Evolutionary conservation across 2,888 invertebrate species (phyloP), one percentile per base, ranked within the genome.

Genomic region (Punctoribates punctum): DNA sequence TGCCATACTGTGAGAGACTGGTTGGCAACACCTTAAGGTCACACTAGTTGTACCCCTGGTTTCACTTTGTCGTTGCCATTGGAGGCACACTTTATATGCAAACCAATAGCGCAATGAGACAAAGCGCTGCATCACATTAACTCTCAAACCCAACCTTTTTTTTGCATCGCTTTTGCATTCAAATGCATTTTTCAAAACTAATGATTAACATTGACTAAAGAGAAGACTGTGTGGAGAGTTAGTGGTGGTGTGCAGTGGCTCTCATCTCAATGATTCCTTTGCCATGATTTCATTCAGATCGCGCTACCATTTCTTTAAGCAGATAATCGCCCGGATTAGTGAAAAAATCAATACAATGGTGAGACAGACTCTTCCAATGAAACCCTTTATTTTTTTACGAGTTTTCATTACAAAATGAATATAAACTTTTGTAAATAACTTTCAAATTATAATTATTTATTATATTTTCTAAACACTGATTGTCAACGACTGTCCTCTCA

Each of bases 211-310:
- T 62, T 62, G 20, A 62, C 15, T 27, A 6, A 57, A 9, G 25
- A 20, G 11, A 25, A 15, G 20, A 29, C 15, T 27, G 2, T 8
- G 25, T 25, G 9, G 25, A 29, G 23, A 72, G 72, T 72, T 72
- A 72, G 75, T 65, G 75, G 46, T 75, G 75, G 75, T 75, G 27
- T 27, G 65, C 38, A 62, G 62, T 65, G 62, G 75, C 25, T 72
- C 8, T 48, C 46, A 25, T 13, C 17, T 17, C 48, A 72, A 72
- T 23, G 20, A 23, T 67, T 13, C 6, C 38, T 27, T 72, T 65
- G 4, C 46, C 42, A 25, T 25, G 1, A 25, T 1, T 27, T 65
- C 62, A 60, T 42, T 75, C 65, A 75, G 75, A 75, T 62, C 23
- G 75, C 75, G 75, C 75, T 75, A 75, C 75, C 62, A 65, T 20